Base-by-base conservation (phyloP, 2,797 vertebrate genomes). In the Sebastes kiyomatsui region DNA sequence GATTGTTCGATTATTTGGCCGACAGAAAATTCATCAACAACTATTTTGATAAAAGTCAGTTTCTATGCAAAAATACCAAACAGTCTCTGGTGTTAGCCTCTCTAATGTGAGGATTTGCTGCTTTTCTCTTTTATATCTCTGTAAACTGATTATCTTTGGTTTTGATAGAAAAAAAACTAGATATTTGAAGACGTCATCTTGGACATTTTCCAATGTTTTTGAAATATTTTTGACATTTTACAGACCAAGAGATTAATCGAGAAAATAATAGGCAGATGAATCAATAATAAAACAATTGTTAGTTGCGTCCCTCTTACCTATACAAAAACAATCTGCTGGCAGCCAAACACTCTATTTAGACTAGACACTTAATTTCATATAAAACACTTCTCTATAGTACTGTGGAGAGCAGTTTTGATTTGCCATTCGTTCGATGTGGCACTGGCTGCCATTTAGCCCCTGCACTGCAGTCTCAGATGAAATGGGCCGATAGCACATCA, bases 371-470 rank as follows among this genome's bases (percentile, higher is more conserved):
- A 49, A 73, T 83, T 82, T 79, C 11, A 76, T 42, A 85, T 81
- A 73, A 86, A 70, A 54, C 49, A 23, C 71, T 70, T 60, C 61
- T 74, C 20, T 72, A 71, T 66, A 2, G 76, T 69, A 60, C 67
- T 82, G 83, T 80, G 4, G 70, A 78, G 81, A 74, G 35, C 72
- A 23, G 78, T 87, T 92, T 85, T 78, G 88, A 79, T 88, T 87
- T 76, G 82, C 46, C 81, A 85, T n/a, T 82, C 25, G 38, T 54
- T 72, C 22, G 8, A 80, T 90, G 74, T 62, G 38, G 11, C 54
- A 67, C 89, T 56, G 88, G 90, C 32, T 88, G 87, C 82, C 85
- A 79, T 93, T 93, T 94, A 90, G 86, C 77, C 66, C 38, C 75
- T 84, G 84, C 89, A 80, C 80, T 89, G 86, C 89, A 83, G 87